Evolutionary conservation across 2,113 vertebrate genomes (phyloP), one percentile per base, ranked within the genome.

Genomic region (Neoarius graeffei): DNA sequence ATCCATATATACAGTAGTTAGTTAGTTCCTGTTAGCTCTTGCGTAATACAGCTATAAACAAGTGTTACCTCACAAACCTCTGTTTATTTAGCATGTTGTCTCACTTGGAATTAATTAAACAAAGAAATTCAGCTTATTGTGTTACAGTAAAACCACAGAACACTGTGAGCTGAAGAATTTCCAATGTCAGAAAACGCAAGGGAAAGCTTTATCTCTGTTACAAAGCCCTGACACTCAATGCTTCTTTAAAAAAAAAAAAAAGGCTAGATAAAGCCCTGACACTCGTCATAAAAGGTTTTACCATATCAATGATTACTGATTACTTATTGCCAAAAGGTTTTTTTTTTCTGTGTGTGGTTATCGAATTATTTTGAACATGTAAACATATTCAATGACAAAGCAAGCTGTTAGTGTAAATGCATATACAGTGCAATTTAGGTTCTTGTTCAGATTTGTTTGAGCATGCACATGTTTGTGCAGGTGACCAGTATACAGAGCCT

Each of bases 391-490:
- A 27, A 13, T 66, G 64, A n/a, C 25, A n/a, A 66, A n/a, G 25
- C 64, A 17, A 71, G 14, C 19, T 9, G 27, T 23, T 74, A 74
- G 1, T 71, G 11, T 69, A 8, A 84, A 69, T 84, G n/a, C n/a
- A 84, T 52, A 23, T 84, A 9, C 30, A 74, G 15, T 86, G 56
- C 6, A 54, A 7, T 80, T 80, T 69, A 5, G 10, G 17, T 54
- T 52, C 7, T 56, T 81, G 62, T 81, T 80, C n/a, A 9, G 50
- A 30, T 80, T 48, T 54, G 35, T 84, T 25, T 80, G 13, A 67
- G 4, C 23, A 52, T 56, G 14, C 74, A 5, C 73, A 19, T 81
- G 84, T 85, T 56, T 86, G 27, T 83, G 30, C 71, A 89, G 88
- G 42, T 74, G 81, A 87, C 15, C 77, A 79, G 30, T 30, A 48